phyloP scores from a whole-genome alignment of 2,888 invertebrate genomes.

The Nephrocerus scutellatus region DNA sequence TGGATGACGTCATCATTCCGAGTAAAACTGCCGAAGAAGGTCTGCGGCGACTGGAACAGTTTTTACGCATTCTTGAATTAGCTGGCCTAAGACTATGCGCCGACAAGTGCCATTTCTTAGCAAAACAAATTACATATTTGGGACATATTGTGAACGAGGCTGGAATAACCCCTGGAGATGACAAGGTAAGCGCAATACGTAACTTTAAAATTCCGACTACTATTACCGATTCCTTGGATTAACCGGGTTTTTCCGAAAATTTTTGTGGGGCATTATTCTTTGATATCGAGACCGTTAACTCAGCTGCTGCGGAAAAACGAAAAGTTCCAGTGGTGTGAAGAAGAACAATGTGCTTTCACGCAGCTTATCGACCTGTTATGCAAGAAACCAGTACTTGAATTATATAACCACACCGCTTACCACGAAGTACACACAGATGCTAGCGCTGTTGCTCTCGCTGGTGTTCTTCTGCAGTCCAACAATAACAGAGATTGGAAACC shows the following conservation, averaged over 20 bases:
- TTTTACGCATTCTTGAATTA: constrained; percentile 15
- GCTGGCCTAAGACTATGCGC: constrained; percentile 17
- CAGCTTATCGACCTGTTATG: too few relatives aligned
- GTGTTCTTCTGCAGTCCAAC: too few relatives aligned
- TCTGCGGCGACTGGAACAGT: constrained; percentile 9
- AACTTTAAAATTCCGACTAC: too few relatives aligned
- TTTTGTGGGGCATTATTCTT: constrained; percentile 13
- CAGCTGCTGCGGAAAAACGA: constrained; percentile 9
- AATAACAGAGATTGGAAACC: too few relatives aligned
- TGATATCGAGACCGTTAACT: constrained; percentile 14
- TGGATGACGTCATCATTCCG: constrained; percentile 20
- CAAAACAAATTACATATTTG: constrained; percentile 16
- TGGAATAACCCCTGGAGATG: constrained; percentile 17
- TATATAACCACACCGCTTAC: too few relatives aligned
- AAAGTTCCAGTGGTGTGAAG: too few relatives aligned
- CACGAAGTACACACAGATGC: too few relatives aligned
- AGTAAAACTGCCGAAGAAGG: constrained; percentile 17
- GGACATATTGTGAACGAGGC: constrained; percentile 17
- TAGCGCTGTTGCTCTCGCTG: too few relatives aligned
- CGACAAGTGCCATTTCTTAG: constrained; percentile 20
- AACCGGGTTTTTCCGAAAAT: constrained; percentile 21
- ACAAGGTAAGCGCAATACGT: too few relatives aligned
- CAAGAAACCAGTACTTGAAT: too few relatives aligned
- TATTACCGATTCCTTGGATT: constrained; percentile 17
- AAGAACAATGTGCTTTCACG: too few relatives aligned